Evolutionary conservation across 2,888 invertebrate species (phyloP), one percentile per base, ranked within the genome.

Genomic region (Miltochrista miniata): DNA sequence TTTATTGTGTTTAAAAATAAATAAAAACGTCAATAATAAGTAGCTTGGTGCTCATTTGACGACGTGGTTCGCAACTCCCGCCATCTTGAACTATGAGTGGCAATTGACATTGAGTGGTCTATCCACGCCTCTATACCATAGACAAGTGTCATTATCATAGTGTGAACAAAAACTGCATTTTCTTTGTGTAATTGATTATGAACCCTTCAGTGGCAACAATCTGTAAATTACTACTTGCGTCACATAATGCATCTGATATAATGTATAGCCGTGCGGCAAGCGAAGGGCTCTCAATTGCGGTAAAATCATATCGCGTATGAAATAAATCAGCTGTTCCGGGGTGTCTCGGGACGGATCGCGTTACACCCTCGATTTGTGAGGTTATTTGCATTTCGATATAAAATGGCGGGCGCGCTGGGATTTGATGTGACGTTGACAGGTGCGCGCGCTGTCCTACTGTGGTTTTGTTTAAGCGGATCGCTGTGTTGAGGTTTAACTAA

Each of bases 291-390:
- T 84, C 81, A 77, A 85, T 84, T 85, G 85, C 79, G 83, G 82
- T 78, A 76, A 83, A 88, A 88, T 85, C 87, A 87, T 87, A 89
- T 89, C 88, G 83, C 79, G 76, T 80, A 83, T 85, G 81, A 86
- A 87, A 90, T 87, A 89, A 88, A 89, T 89, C 89, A 83, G 83
- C 79, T 79, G 81, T 79, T 79, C 72, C 72, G 74, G 77, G 73
- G 70, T 78, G 75, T 76, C 76, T 73, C 68, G 79, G 83, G 80
- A 79, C 76, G 79, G 81, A 78, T 87, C 83, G 74, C 71, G 86
- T 87, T 87, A 85, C 88, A 83, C 87, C 87, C 87, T 78, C 84
- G 77, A 83, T 84, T 85, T 83, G 85, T 69, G 72, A 70, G 76
- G 74, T 85, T 86, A 84, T 87, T 87, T 88, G 86, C 86, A 87